Evolutionary conservation across 2,113 vertebrate genomes (phyloP).

Genomic region (Sorex araneus): DNA sequence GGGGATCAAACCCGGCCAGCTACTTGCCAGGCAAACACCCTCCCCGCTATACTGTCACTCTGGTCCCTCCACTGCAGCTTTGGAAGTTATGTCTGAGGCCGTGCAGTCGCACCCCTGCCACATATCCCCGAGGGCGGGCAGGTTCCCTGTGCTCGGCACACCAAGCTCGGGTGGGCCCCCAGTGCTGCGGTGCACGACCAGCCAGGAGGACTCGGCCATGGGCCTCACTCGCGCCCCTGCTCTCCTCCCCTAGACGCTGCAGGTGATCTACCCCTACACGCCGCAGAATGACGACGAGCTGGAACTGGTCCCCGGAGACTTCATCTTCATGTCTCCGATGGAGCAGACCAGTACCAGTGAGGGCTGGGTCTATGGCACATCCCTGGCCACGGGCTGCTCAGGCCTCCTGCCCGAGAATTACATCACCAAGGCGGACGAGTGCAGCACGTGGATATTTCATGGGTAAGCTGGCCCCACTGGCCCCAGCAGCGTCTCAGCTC

Average conservation of each 20-base stretch:
- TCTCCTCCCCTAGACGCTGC: constrained; percentile 91
- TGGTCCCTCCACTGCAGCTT: no score
- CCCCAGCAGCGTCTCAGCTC: not conserved
- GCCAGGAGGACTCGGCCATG: no score
- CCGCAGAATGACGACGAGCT: constrained; percentile 99
- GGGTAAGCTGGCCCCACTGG: constrained; percentile 88
- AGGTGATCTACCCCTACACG: constrained; percentile 97
- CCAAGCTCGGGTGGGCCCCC: no score
- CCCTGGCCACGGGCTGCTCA: constrained; percentile 94
- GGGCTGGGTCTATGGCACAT: constrained; percentile 97
- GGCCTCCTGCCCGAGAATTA: constrained; percentile 99
- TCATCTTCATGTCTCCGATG: constrained; percentile 97
- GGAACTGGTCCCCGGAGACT: constrained; percentile 96
- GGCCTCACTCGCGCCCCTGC: not conserved
- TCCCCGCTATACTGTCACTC: no score
- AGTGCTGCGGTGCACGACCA: no score
- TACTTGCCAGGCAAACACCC: no score
- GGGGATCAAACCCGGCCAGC: no score
- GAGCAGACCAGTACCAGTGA: constrained; percentile 97
- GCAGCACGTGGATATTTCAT: constrained; percentile 98
- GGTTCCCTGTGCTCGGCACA: no score
- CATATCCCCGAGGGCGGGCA: no score
- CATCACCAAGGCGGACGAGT: constrained; percentile 96
- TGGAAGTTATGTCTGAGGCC: no score
- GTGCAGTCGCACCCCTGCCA: no score